Base-by-base conservation (phyloP, 2,888 invertebrate genomes). In the Slavum lentiscoides region DNA sequence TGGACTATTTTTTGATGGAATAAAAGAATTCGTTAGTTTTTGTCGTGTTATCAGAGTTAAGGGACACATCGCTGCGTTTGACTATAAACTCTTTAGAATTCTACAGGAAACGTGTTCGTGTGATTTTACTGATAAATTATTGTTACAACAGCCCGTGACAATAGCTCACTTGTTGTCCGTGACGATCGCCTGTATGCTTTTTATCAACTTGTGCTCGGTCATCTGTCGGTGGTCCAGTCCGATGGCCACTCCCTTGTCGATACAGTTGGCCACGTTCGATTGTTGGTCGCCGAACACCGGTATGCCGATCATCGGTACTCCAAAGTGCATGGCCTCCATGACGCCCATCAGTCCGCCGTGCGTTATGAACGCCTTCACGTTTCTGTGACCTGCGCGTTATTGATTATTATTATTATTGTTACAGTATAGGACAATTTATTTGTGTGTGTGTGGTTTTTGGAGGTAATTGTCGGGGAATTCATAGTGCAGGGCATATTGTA, bases 211-310 rank as follows among this genome's bases (percentile, higher is more conserved):
- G 30, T 43, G 53, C 30, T 23, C 66, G 9, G 69, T 72, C 2
- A 80, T 58, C n/a, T 19, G 43, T 21, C 30, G 64, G 19, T 66
- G 8, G n/a, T 80, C 58, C 9, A 80, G 9, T 30, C 72, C 64
- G 4, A 80, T 72, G 55, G 80, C 72, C 17, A 80, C n/a, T 9
- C 80, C 80, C n/a, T 72, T 80, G 55, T 72, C 62, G 5, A 80
- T 23, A 30, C 80, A 80, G 23, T 72, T 72, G 4, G 80, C 80
- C 13, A 80, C 8, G 64, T 80, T 80, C 1, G 80, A 70, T n/a
- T 70, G 80, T n/a, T 80, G 80, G 43, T 80, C 80, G 23, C 80
- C 80, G 0, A 80, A 80, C 58, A 80, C 64, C 39, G 80, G 80
- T 64, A 80, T 30, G n/a, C 80, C 80, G 15, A 80, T 58, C 72